These are phyloP conservation scores for Misgurnus mizolepis DNA, from an alignment of 2,113 vertebrate genomes.

Conservation along the genomic window DNA sequence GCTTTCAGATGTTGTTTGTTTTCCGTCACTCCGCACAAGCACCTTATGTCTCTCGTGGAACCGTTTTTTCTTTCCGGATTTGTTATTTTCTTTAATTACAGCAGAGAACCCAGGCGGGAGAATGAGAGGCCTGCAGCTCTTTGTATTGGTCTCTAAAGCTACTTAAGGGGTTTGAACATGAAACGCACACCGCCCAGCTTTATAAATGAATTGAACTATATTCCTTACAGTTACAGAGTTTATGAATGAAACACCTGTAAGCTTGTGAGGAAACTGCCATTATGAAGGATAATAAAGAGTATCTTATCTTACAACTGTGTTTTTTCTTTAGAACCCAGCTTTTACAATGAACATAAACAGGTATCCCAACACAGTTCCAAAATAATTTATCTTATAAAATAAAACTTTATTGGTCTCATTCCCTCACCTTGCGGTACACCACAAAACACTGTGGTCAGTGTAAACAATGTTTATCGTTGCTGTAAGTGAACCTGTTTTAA, in stretches of 20 bases:
- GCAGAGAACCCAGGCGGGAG: slow-evolving; percentile 17
- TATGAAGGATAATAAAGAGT: slow-evolving; percentile 4
- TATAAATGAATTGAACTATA: slow-evolving; percentile 49
- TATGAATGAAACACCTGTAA: slow-evolving; percentile 40
- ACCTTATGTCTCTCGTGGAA: slow-evolving; percentile 45
- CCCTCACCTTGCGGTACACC: background rate
- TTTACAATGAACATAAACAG: background rate
- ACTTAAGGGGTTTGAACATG: slow-evolving; percentile 43
- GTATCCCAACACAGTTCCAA: background rate
- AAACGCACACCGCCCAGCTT: slow-evolving; percentile 35
- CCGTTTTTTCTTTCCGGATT: slow-evolving; percentile 37
- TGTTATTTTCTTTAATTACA: slow-evolving; percentile 33
- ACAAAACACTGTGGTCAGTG: background rate
- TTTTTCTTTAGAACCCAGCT: too few relatives aligned
- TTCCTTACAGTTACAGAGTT: slow-evolving; percentile 29
- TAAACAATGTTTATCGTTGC: background rate
- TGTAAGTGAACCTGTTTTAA: background rate
- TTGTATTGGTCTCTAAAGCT: slow-evolving; percentile 41
- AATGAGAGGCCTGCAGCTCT: slow-evolving; percentile 37
- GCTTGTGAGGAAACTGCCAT: slow-evolving; percentile 38
- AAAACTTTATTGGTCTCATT: background rate
- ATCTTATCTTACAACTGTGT: background rate
- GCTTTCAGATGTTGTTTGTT: slow-evolving; percentile 50
- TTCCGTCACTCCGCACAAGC: slow-evolving; percentile 16
- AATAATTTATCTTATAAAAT: background rate